Evolutionary conservation across 2,113 vertebrate species (phyloP).

Genomic region (Macrotus californicus): DNA sequence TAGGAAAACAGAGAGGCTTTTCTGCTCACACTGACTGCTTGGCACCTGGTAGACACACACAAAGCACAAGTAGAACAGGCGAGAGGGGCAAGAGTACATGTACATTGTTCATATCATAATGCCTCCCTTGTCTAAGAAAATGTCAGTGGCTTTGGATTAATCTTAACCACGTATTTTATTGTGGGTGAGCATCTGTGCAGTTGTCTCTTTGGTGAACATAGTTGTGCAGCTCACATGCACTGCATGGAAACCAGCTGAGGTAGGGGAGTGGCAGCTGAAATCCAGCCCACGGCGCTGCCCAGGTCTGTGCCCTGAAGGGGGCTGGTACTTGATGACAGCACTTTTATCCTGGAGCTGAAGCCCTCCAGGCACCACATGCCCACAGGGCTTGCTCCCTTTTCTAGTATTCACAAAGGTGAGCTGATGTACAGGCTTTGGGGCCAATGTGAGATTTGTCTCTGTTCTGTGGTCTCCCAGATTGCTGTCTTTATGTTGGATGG

Average conservation of each 20-base stretch:
- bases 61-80: neutral
- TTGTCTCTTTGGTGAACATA: neutral
- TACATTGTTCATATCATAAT: neutral
- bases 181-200: neutral
- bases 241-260: fast-evolving
- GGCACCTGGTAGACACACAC: neutral
- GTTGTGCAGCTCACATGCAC: fast-evolving
- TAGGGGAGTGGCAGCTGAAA: neutral
- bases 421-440: neutral
- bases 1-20: neutral
- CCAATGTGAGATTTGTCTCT: neutral
- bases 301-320: neutral
- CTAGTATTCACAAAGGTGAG: neutral
- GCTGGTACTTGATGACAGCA: neutral
- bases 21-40: neutral
- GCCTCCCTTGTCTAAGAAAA: neutral
- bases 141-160: neutral
- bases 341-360: neutral
- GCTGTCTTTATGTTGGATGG: neutral
- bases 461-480: neutral
- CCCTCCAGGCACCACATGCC: neutral
- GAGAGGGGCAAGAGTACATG: neutral
- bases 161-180: neutral
- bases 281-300: neutral
- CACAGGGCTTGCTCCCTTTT: neutral